Percentiles rank a stretch among this genome's conserved stretches.
These are phyloP conservation scores for Oligia latruncula DNA, from an alignment of 2,888 invertebrate species.

Conservation along the genomic window DNA sequence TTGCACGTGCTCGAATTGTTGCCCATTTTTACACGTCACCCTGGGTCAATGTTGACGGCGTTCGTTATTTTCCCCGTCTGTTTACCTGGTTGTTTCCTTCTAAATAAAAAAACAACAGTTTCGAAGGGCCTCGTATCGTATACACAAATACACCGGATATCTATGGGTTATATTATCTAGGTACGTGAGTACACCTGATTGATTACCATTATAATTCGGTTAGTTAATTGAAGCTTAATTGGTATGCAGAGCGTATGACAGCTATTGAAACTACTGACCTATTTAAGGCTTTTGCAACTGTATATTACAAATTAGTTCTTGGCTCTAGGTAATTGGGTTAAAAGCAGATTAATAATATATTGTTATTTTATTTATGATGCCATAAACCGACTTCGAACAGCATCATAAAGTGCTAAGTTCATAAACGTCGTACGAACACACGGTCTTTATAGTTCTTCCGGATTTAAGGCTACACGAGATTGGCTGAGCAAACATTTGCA, in stretches of 20 bases:
- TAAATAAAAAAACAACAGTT: slow-evolving; percentile 14
- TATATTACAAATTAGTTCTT: slow-evolving; percentile 22
- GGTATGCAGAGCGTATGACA: slow-evolving; percentile 55
- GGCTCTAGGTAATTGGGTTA: slow-evolving; percentile 15
- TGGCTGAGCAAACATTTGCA: slow-evolving; percentile 54
- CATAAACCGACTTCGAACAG: slow-evolving; percentile 16
- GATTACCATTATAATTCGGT: slow-evolving; percentile 54
- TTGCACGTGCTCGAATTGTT: slow-evolving; percentile 65
- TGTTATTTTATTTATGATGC: slow-evolving; percentile 20
- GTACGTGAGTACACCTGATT: slow-evolving; percentile 46
- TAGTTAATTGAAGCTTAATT: slow-evolving; percentile 60
- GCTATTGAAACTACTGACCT: slow-evolving; percentile 55
- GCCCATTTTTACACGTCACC: slow-evolving; percentile 65
- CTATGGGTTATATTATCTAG: slow-evolving; percentile 8
- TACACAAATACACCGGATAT: slow-evolving; percentile 12
- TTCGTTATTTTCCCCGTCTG: slow-evolving; percentile 36
- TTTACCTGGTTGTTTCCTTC: slow-evolving; percentile 17
- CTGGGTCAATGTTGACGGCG: slow-evolving; percentile 38
- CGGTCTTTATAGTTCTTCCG: slow-evolving; percentile 43
- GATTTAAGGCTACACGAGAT: slow-evolving; percentile 46
- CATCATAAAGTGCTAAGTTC: slow-evolving; percentile 36
- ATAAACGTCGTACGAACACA: slow-evolving; percentile 24
- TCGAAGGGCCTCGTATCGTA: background rate
- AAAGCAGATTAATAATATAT: slow-evolving; percentile 15
- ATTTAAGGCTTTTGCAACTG: slow-evolving; percentile 25